Percentiles rank a stretch among this genome's conserved stretches.
Evolutionary conservation across 2,888 invertebrate species (phyloP).

Genomic region (Drosophila phalerata): DNA sequence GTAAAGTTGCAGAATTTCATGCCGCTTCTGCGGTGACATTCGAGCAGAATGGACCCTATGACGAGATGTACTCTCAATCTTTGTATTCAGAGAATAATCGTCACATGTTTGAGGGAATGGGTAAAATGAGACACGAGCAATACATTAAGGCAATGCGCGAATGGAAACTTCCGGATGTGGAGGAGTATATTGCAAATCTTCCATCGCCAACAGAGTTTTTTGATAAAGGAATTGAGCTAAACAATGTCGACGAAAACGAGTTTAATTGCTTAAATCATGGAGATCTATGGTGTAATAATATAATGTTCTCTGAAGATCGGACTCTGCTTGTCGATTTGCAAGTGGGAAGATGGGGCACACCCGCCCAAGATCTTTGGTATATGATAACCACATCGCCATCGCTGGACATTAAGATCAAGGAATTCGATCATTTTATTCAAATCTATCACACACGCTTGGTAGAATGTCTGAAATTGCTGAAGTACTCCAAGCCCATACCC

Average conservation of each 20-base stretch:
- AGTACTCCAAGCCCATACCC: conserved; percentile 75
- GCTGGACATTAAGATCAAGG: conserved; percentile 70
- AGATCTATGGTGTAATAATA: conserved; percentile 82
- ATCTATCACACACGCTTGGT: conserved; percentile 78
- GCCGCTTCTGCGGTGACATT: conserved; percentile 77
- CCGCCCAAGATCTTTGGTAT: conserved; percentile 81
- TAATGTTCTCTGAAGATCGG: conserved; percentile 76
- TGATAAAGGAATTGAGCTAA: conserved; percentile 42
- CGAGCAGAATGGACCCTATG: conserved; percentile 68
- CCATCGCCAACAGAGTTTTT: conserved; percentile 43
- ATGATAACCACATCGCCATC: conserved; percentile 73
- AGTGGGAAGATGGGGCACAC: conserved; percentile 79
- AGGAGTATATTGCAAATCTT: conserved; percentile 54
- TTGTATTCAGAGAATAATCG: conserved; percentile 57
- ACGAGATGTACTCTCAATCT: conserved; percentile 32
- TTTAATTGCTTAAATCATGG: conserved; percentile 83
- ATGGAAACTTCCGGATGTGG: conserved; percentile 67
- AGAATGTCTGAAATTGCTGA: conserved; percentile 71
- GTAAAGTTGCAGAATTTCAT: conserved; percentile 80
- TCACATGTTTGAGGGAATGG: conserved; percentile 31
- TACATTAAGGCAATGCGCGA: conserved; percentile 55
- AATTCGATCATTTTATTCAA: conserved; percentile 80
- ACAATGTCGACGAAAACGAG: conserved; percentile 55
- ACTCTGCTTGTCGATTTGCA: conserved; percentile 80
- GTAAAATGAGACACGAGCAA: conserved; percentile 21